A percentile compares a stretch with the other conserved stretches of the same genome.
phyloP scores from a whole-genome alignment of 2,888 invertebrate genomes.

The Colletes collaris region DNA sequence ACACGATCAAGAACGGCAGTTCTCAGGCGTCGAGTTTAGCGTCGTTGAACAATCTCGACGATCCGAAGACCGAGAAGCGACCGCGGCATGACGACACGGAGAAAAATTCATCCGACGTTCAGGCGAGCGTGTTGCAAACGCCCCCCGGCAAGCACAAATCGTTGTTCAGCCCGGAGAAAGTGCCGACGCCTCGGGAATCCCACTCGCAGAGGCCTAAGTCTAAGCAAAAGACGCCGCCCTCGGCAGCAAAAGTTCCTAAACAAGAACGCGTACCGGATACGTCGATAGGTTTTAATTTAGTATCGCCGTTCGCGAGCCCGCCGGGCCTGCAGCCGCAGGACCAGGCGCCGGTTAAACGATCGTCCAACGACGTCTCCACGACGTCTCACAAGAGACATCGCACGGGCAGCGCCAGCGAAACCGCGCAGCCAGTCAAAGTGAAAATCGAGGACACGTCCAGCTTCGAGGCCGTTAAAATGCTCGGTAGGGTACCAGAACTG shows the following conservation, averaged over 20 bases:
- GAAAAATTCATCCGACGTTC: slow-evolving; percentile 56
- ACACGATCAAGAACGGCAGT: slow-evolving; percentile 71
- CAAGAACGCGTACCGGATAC: slow-evolving; percentile 68
- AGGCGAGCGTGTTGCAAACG: slow-evolving; percentile 64
- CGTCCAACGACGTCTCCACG: slow-evolving; percentile 46
- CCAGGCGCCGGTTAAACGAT: slow-evolving; percentile 42
- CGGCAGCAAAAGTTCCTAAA: slow-evolving; percentile 76
- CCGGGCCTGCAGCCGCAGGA: slow-evolving; percentile 58
- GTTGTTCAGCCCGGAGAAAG: slow-evolving; percentile 88
- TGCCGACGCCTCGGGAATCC: slow-evolving; percentile 84
- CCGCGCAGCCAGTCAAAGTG: slow-evolving; percentile 29
- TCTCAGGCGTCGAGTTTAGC: slow-evolving; percentile 64
- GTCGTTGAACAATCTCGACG: slow-evolving; percentile 70
- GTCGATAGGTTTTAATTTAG: slow-evolving; percentile 67
- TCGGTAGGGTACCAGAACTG: slow-evolving; percentile 75
- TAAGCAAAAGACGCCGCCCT: slow-evolving; percentile 84
- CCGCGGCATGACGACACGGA: slow-evolving; percentile 72
- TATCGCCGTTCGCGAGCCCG: slow-evolving; percentile 64
- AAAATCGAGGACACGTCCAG: slow-evolving; percentile 65
- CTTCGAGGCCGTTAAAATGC: slow-evolving; percentile 74
- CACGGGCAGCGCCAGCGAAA: slow-evolving; percentile 64
- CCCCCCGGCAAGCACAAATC: slow-evolving; percentile 82
- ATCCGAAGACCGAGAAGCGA: slow-evolving; percentile 80
- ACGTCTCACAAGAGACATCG: slow-evolving; percentile 72
- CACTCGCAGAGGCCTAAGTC: slow-evolving; percentile 78